Evolutionary conservation across 2,888 invertebrate species (phyloP).

Genomic region (Apomyelois bistriatella): DNA sequence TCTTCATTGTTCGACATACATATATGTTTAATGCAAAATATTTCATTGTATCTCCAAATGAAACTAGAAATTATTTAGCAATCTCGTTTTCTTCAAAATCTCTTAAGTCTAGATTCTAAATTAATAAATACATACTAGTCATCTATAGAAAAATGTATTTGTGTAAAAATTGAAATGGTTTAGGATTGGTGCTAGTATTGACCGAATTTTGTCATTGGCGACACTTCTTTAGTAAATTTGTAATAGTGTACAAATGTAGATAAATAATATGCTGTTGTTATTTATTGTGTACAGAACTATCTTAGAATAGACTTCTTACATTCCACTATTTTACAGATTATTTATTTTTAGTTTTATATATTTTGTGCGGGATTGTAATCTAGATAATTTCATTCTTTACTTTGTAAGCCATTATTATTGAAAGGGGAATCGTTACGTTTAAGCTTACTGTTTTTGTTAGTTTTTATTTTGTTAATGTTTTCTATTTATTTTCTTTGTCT

Average conservation of each 20-base stretch:
- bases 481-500: constrained; percentile 53
- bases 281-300: constrained; percentile 47
- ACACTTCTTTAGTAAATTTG: neutral
- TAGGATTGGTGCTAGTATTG: constrained; percentile 45
- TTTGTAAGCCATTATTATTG: constrained; percentile 36
- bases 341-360: constrained; percentile 16
- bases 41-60: no score
- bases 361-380: constrained; percentile 9
- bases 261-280: constrained; percentile 32
- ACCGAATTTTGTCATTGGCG: constrained; percentile 17
- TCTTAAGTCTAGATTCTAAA: constrained; percentile 7
- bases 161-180: constrained; percentile 17
- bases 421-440: constrained; percentile 79
- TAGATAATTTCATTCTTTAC: constrained; percentile 25
- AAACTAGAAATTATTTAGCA: constrained; percentile 3
- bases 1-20: no score
- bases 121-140: constrained; percentile 38
- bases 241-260: constrained; percentile 25
- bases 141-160: constrained; percentile 32
- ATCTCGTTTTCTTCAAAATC: neutral
- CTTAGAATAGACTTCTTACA: constrained; percentile 36
- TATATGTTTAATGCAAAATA: no score
- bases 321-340: constrained; percentile 41
- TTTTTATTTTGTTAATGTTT: constrained; percentile 72
- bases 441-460: constrained; percentile 71